Evolutionary conservation across 2,888 invertebrate genomes (phyloP), one percentile per base, ranked within the genome.

Genomic region (Melanostoma scalare): DNA sequence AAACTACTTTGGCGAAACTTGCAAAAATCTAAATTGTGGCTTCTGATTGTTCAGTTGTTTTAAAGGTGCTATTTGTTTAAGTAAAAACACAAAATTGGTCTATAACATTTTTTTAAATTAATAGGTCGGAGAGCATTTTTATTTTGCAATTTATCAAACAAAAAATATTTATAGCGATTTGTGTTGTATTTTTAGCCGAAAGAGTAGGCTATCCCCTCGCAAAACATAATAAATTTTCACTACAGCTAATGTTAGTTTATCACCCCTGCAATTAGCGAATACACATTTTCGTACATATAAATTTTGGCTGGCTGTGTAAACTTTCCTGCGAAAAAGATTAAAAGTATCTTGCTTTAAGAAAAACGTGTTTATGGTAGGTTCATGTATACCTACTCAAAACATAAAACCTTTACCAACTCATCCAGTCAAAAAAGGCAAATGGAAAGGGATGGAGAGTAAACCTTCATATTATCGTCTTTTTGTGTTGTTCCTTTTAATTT

Each of bases 401-500:
- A 78, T 60, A 67, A 65, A 75, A 71, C 68, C 71, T 71, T 61
- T 68, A 63, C 61, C 55, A 60, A 67, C 36, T 56, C 63, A 63
- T 73, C 40, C 38, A 65, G 33, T 42, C 55, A 35, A 65, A 65
- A 65, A 52, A 56, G 36, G 6, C 35, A 58, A 50, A 40, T n/a
- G 42, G 30, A 55, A 36, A 10, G 9, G 60, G 44, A 58, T n/a
- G 8, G 56, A 33, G 52, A 68, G 65, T 63, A 75, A 68, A 67
- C 40, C 69, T 71, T 71, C 58, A 60, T 71, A 75, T 75, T 75
- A 71, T 65, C 75, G 52, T 80, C 55, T 73, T 75, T 71, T 80
- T 75, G 69, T 71, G 60, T 53, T 71, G 52, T 81, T 75, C 80
- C 80, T 81, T 81, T 81, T 81, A 81, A 81, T 76, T 81, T 81